Conservation (phyloP, 1,140 invertebrate species). For the Sinonovacula constricta region DNA sequence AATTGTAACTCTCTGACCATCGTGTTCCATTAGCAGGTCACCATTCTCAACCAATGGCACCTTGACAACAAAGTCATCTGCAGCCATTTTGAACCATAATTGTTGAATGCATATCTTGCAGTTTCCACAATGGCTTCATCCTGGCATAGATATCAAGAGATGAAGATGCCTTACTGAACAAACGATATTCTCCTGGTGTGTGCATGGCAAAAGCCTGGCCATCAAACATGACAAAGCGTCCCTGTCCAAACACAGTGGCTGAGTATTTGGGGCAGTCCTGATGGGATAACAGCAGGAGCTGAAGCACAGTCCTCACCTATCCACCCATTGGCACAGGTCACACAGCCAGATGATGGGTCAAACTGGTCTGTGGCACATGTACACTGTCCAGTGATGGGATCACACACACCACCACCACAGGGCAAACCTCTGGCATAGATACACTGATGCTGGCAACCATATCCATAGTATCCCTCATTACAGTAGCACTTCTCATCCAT, state of each 20-base stretch:
- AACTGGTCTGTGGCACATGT: slow-evolving; percentile 50
- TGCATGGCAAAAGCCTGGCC: slow-evolving; percentile 51
- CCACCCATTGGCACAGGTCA: slow-evolving; percentile 45
- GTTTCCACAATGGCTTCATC: slow-evolving; percentile 40
- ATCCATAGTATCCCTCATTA: slow-evolving; percentile 51
- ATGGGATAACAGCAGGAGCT: slow-evolving; percentile 21
- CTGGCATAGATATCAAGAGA: slow-evolving; percentile 12
- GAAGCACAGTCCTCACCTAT: slow-evolving; percentile 50
- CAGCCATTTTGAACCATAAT: slow-evolving; percentile 26
- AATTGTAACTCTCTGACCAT: slow-evolving; percentile 28
- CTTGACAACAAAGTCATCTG: slow-evolving; percentile 36
- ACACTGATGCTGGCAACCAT: slow-evolving; percentile 47
- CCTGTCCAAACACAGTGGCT: slow-evolving; percentile 50
- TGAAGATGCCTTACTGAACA: slow-evolving; percentile 28
- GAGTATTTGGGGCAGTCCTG: slow-evolving; percentile 8
- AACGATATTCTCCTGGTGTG: slow-evolving; percentile 51
- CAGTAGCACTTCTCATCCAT: slow-evolving; percentile 45
- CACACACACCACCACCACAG: slow-evolving; percentile 50
- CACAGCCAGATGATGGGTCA: slow-evolving; percentile 36
- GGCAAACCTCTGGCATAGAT: slow-evolving; percentile 16
- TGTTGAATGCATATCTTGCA: slow-evolving; percentile 39
- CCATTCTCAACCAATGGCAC: slow-evolving; percentile 18
- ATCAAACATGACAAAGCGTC: slow-evolving; percentile 56
- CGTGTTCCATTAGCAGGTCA: slow-evolving; percentile 28
- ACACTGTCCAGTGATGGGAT: slow-evolving; percentile 40